These are phyloP conservation scores for Streptopelia turtur DNA, from an alignment of 2,797 vertebrate genomes.

Conservation along the genomic window DNA sequence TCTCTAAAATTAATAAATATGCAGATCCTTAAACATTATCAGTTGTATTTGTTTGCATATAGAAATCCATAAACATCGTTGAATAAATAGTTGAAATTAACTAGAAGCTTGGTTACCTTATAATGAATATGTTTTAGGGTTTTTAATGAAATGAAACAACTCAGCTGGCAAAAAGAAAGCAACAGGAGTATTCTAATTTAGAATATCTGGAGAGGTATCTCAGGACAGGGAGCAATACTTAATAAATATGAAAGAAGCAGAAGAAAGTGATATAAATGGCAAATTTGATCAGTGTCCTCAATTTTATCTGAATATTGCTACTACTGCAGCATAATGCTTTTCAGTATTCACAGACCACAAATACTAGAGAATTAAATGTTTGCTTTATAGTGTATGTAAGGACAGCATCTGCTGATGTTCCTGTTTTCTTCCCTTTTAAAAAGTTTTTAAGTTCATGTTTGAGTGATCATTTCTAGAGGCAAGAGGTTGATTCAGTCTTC, in stretches of 20 bases:
- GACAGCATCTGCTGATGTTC: neutral
- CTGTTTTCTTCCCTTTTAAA: neutral
- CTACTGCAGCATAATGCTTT: neutral
- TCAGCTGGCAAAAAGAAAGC: neutral
- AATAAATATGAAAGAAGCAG: neutral
- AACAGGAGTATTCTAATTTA: neutral
- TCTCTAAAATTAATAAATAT: neutral
- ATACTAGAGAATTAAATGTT: rapidly evolving
- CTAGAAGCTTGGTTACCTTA: neutral
- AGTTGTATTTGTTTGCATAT: neutral
- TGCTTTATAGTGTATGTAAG: rapidly evolving
- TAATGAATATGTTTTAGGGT: rapidly evolving
- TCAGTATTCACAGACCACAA: neutral
- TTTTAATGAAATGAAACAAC: neutral
- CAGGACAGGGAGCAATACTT: neutral
- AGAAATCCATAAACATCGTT: neutral
- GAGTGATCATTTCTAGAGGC: neutral
- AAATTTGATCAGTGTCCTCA: neutral
- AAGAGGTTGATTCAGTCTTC: neutral
- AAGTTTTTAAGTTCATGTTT: neutral
- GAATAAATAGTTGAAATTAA: neutral
- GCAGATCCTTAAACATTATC: neutral
- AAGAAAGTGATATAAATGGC: neutral
- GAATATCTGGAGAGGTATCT: neutral
- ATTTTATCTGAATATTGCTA: neutral